phyloP scores from a whole-genome alignment of 2,113 vertebrate genomes.

The Piaya cayana region DNA sequence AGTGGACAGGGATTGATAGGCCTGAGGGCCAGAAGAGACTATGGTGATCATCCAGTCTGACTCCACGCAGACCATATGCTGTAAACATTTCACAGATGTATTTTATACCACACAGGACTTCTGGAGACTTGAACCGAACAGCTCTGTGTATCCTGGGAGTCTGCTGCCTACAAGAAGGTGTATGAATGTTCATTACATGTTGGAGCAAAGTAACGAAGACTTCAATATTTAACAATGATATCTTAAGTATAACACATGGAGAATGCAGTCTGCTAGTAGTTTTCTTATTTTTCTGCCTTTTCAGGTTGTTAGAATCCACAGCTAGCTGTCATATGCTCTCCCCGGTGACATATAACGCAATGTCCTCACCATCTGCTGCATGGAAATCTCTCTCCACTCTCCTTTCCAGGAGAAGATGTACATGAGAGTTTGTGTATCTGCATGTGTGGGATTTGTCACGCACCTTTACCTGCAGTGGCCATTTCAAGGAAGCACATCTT shows the following conservation, averaged over 20 bases:
- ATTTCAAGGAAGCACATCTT: not conserved
- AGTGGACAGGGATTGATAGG: not conserved
- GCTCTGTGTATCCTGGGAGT: not conserved
- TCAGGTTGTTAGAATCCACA: not conserved
- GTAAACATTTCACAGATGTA: not conserved
- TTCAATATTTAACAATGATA: not conserved
- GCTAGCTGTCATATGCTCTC: not conserved
- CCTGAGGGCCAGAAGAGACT: not conserved
- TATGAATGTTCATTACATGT: not conserved
- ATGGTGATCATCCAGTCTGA: not conserved
- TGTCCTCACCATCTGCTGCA: not conserved
- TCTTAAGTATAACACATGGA: not conserved
- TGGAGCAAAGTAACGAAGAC: not conserved
- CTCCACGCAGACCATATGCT: not conserved
- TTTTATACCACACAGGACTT: not conserved
- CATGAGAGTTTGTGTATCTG: not conserved
- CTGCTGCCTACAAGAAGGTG: not conserved
- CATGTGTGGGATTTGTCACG: rapidly evolving
- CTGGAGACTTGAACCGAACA: not conserved
- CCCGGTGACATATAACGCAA: rapidly evolving
- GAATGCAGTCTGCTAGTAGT: not conserved
- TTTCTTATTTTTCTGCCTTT: not conserved
- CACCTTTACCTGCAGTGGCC: not conserved
- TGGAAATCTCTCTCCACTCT: not conserved
- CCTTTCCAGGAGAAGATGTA: not conserved